Conservation (phyloP, 2,113 vertebrate species). For the Dromiciops gliroides region DNA sequence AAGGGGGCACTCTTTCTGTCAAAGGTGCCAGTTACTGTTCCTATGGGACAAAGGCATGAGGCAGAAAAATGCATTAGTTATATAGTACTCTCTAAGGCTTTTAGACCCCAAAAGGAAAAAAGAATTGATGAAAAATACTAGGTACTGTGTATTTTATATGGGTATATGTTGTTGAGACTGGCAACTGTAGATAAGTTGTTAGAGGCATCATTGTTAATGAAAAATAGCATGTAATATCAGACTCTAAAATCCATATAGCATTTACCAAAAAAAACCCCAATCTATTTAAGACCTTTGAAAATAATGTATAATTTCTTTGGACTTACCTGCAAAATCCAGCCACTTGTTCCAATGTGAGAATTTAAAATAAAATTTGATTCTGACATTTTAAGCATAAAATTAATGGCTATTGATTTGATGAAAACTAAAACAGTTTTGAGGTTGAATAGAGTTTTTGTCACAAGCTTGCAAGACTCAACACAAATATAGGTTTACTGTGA, state of each 20-base stretch:
- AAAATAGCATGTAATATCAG: not conserved
- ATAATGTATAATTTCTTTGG: conserved; percentile 7
- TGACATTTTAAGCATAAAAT: conserved; percentile 1
- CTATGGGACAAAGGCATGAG: conserved; percentile 17
- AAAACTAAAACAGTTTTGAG: not conserved
- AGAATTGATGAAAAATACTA: not conserved
- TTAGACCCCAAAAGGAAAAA: not conserved
- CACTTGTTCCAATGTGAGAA: not conserved
- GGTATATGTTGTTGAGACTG: not conserved
- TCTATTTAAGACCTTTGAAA: not conserved
- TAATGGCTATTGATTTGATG: conserved; percentile 4
- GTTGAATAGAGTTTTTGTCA: not conserved
- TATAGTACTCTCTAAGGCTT: conserved; percentile 18
- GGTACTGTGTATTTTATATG: not conserved
- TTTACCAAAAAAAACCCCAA: not conserved
- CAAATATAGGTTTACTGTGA: conserved; percentile 17
- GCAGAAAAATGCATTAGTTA: conserved; percentile 44
- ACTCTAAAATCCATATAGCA: not conserved
- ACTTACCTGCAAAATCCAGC: not conserved
- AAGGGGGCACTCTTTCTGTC: conserved; percentile 47
- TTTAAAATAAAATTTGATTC: not conserved
- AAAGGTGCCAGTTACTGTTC: conserved; percentile 41
- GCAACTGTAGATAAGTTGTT: not conserved
- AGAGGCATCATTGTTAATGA: conserved; percentile 3
- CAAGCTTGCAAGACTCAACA: not conserved